Evolutionary conservation across 2,113 vertebrate genomes (phyloP).

Genomic region (Corvus moneduloides): DNA sequence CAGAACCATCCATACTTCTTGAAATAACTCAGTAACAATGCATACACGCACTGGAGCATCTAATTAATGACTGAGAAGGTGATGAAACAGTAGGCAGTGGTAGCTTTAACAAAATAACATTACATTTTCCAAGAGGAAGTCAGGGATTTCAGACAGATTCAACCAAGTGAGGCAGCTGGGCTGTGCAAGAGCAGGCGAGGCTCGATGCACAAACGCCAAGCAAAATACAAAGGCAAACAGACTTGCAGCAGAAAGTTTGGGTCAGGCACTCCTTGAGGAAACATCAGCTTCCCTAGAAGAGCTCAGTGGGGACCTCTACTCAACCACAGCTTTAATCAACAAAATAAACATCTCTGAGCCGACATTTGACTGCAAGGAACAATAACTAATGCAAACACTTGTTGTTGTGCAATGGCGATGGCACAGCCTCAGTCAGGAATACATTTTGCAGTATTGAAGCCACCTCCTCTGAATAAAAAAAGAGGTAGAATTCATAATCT

Average conservation of each 20-base stretch:
- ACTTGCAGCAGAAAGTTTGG: background rate
- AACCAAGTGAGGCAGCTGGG: background rate
- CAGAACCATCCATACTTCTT: background rate
- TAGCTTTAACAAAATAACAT: background rate
- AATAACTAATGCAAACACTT: background rate
- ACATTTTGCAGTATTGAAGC: background rate
- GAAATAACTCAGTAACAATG: background rate
- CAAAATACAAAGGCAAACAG: background rate
- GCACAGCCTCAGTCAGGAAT: background rate
- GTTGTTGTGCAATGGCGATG: background rate
- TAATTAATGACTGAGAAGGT: background rate
- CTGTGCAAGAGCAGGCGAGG: background rate
- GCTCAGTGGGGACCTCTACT: background rate
- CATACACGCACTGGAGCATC: background rate
- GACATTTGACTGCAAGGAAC: conserved; percentile 11
- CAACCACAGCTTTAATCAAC: conserved; percentile 17
- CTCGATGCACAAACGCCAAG: background rate
- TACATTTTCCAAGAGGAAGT: background rate
- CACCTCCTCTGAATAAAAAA: background rate
- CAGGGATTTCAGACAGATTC: background rate
- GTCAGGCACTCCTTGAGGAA: background rate
- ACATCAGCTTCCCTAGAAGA: background rate
- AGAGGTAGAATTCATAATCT: background rate
- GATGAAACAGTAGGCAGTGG: background rate
- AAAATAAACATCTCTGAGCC: background rate